Percentiles rank a stretch among this genome's conserved stretches.
phyloP scores from a whole-genome alignment of 2,888 invertebrate species.

The Creontiades dilutus region DNA sequence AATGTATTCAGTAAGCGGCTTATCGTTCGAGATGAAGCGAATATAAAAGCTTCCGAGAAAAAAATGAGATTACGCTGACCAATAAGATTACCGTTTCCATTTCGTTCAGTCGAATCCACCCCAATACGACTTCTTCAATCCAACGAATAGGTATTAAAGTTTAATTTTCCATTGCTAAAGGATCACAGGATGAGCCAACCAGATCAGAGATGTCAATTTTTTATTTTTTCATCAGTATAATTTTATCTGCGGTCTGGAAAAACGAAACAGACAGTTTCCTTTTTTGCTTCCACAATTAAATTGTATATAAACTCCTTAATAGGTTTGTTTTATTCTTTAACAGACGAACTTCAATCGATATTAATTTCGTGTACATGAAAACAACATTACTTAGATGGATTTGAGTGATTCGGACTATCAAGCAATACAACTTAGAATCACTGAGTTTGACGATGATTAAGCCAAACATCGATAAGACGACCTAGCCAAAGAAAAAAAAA shows the following conservation, averaged over 20 bases:
- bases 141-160: conserved; percentile 15
- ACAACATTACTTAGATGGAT: too few relatives aligned
- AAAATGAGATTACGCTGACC: conserved; percentile 41
- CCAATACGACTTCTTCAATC: not conserved
- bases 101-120: conserved; percentile 2
- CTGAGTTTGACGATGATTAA: too few relatives aligned
- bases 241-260: not conserved
- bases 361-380: too few relatives aligned
- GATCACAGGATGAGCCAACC: conserved; percentile 30
- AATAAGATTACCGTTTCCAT: conserved; percentile 11
- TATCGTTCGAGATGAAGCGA: not conserved
- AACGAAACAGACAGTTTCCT: not conserved
- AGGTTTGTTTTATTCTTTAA: too few relatives aligned
- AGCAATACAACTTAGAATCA: too few relatives aligned
- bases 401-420: too few relatives aligned
- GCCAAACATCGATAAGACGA: too few relatives aligned
- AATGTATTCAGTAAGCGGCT: not conserved
- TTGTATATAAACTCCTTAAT: not conserved
- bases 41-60: not conserved
- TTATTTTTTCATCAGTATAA: not conserved
- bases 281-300: not conserved
- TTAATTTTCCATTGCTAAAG: conserved; percentile 23
- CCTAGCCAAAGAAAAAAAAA: too few relatives aligned
- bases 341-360: too few relatives aligned
- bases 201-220: not conserved